Conservation (phyloP, 2,113 vertebrate genomes). For the Sprattus sprattus region DNA sequence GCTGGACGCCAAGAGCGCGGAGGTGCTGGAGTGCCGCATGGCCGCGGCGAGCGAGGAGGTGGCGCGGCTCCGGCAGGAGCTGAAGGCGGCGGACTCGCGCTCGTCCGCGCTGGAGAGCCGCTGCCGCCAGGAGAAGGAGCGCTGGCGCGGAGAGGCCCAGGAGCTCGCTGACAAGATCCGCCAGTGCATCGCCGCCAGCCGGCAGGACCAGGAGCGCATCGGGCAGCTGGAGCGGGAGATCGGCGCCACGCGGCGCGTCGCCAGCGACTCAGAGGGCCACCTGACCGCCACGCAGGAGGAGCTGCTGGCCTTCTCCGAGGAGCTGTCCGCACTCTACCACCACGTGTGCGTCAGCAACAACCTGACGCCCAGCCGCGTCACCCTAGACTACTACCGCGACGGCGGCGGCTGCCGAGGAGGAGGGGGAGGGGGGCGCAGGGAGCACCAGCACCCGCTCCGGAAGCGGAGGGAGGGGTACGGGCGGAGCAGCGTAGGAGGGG, state of each 20-base stretch:
- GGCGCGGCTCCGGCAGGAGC: constrained; percentile 67
- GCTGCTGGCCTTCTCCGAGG: constrained; percentile 78
- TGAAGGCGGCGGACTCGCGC: constrained; percentile 67
- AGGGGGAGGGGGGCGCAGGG: constrained; percentile 14
- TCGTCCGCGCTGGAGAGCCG: constrained; percentile 68
- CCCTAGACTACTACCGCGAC: constrained; percentile 78
- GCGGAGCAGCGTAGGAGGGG: constrained; percentile 61
- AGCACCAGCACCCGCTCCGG: constrained; percentile 51
- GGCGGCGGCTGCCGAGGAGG: constrained; percentile 48
- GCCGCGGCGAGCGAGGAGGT: constrained; percentile 67
- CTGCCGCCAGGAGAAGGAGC: constrained; percentile 72
- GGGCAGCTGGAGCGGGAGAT: constrained; percentile 76
- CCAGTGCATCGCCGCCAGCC: constrained; percentile 72
- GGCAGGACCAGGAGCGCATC: constrained; percentile 75
- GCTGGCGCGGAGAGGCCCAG: constrained; percentile 70
- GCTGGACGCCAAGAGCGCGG: constrained; percentile 69
- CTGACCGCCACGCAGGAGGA: constrained; percentile 78
- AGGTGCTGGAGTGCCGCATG: constrained; percentile 70
- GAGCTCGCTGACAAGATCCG: constrained; percentile 76
- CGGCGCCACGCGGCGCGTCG: constrained; percentile 70
- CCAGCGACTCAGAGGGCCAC: constrained; percentile 74
- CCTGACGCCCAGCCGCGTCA: constrained; percentile 78
- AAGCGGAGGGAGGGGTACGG: constrained; percentile 69
- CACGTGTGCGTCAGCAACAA: constrained; percentile 81
- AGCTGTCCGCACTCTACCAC: constrained; percentile 81